Evolutionary conservation across 30 jellyfish, hydroid and myxozoan genomes (phyloP).

Genomic region (Pelagia noctiluca): DNA sequence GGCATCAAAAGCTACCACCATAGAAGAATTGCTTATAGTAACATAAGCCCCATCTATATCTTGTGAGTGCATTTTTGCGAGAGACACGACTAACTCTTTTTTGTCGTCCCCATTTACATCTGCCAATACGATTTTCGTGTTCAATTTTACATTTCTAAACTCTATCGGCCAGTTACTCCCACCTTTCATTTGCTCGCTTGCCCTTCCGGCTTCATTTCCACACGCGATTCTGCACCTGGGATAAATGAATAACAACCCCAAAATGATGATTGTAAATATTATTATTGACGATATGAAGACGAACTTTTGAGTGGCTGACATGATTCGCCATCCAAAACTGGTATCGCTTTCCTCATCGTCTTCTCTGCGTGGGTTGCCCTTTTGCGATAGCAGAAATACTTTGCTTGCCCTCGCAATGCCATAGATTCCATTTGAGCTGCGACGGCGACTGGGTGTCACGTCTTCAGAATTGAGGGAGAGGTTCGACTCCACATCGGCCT

Average conservation of each 20-base stretch:
- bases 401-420: slow-evolving; percentile 60
- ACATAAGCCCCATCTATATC: not conserved
- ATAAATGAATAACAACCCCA: slow-evolving; percentile 22
- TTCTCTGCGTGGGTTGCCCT: not conserved
- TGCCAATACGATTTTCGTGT: slow-evolving; percentile 25
- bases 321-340: slow-evolving; percentile 6
- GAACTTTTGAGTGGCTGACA: slow-evolving; percentile 23
- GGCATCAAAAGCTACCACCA: slow-evolving; percentile 43
- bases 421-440: slow-evolving; percentile 62
- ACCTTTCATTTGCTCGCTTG: not conserved
- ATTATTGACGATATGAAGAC: slow-evolving; percentile 8
- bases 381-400: not conserved
- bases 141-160: slow-evolving; percentile 20
- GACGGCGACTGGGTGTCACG: slow-evolving; percentile 57
- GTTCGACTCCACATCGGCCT: slow-evolving; percentile 80
- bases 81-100: slow-evolving; percentile 25
- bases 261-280: not conserved
- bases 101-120: slow-evolving; percentile 42
- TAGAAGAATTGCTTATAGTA: slow-evolving; percentile 3
- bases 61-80: slow-evolving; percentile 6
- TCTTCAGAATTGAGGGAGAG: slow-evolving; percentile 68
- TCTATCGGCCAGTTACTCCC: slow-evolving; percentile 59
- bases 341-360: not conserved
- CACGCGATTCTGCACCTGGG: slow-evolving; percentile 44
- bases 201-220: not conserved